Evolutionary conservation across 2,888 invertebrate genomes (phyloP).

Genomic region (Apamea sordens): DNA sequence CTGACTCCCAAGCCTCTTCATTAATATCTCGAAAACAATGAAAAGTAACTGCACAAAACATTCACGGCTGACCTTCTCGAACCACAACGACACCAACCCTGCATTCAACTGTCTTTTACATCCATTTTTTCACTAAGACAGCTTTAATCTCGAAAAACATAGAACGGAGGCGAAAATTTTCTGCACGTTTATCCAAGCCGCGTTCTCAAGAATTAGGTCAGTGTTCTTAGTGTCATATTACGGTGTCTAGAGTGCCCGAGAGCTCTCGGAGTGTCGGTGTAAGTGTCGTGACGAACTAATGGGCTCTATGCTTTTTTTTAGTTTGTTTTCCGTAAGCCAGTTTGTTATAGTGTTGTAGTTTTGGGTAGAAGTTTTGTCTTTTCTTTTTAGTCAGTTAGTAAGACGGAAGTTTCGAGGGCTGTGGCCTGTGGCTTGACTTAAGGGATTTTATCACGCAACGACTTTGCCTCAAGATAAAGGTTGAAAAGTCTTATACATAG

Average conservation of each 20-base stretch:
- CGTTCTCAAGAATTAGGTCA: constrained; percentile 61
- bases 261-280: constrained; percentile 42
- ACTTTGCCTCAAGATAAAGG: background rate
- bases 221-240: constrained; percentile 61
- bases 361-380: background rate
- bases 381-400: too few species aligned
- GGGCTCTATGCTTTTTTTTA: constrained; percentile 50
- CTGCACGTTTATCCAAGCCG: constrained; percentile 32
- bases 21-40: constrained; percentile 46
- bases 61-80: constrained; percentile 14
- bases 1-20: constrained; percentile 18
- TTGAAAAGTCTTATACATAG: background rate
- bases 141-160: constrained; percentile 39
- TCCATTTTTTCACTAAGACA: background rate
- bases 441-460: background rate
- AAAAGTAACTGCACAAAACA: constrained; percentile 1
- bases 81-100: background rate
- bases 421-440: too few species aligned
- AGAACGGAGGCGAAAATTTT: constrained; percentile 22
- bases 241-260: constrained; percentile 52
- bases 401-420: background rate
- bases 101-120: constrained; percentile 32
- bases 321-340: constrained; percentile 7
- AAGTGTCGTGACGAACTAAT: constrained; percentile 54
- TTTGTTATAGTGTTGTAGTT: background rate